Evolutionary conservation across 1,140 invertebrate species (phyloP).

Genomic region (Brachionus rotundiformis): DNA sequence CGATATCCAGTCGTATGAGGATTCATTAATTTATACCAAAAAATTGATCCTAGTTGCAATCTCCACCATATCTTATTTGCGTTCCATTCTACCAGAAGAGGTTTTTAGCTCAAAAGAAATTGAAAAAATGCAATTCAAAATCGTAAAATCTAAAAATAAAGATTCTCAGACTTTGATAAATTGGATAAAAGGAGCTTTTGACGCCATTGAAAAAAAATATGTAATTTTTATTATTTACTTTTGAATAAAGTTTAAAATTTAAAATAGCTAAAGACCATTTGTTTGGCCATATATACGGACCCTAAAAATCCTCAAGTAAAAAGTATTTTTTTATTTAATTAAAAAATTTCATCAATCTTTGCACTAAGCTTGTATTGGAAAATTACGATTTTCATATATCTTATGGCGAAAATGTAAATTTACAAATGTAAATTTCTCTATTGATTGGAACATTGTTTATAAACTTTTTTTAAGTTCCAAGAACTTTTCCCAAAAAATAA

Average conservation of each 20-base stretch:
- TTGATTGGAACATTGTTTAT: background rate
- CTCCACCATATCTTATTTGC: background rate
- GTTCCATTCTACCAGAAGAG: background rate
- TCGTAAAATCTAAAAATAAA: background rate
- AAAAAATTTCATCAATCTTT: background rate
- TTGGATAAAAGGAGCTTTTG: slow-evolving; percentile 18
- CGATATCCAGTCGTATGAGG: slow-evolving; percentile 8
- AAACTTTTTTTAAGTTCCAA: background rate
- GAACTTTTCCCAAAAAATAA: slow-evolving; percentile 4
- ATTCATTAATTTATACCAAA: slow-evolving; percentile 6
- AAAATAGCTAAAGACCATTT: background rate
- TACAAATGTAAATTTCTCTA: slow-evolving; percentile 19
- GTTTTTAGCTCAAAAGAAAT: background rate
- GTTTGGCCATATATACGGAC: slow-evolving; percentile 5
- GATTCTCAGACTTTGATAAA: background rate
- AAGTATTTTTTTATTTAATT: background rate
- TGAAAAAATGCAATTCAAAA: slow-evolving; percentile 21
- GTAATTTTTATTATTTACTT: background rate
- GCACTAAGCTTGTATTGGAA: slow-evolving; percentile 6
- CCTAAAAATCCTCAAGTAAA: background rate
- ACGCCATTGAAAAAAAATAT: slow-evolving; percentile 35
- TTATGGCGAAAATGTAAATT: slow-evolving; percentile 17
- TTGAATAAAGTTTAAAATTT: background rate
- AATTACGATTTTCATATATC: slow-evolving; percentile 31
- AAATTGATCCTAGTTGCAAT: background rate